Conservation (phyloP, 2,888 invertebrate genomes). For the Archaeoteleia sp. region DNA sequence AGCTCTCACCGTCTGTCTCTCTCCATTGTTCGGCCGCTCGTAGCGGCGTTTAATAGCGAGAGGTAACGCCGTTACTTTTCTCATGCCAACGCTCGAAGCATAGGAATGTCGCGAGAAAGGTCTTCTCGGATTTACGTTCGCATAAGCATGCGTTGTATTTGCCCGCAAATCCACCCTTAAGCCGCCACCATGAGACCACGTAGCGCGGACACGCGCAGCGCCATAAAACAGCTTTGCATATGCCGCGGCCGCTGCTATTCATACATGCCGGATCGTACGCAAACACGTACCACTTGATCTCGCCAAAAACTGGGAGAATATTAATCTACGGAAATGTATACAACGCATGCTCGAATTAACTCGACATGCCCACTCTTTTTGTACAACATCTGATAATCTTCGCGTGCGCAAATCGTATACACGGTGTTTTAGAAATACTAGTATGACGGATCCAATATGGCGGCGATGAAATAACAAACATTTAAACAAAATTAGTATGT, state of each 20-base stretch:
- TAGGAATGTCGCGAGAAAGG: constrained; percentile 55
- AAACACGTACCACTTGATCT: constrained; percentile 7
- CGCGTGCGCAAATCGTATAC: no score
- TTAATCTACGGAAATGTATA: constrained; percentile 32
- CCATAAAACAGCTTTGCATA: constrained; percentile 40
- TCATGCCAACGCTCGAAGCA: constrained; percentile 44
- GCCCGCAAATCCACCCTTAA: constrained; percentile 49
- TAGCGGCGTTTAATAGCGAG: constrained; percentile 55
- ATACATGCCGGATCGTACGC: constrained; percentile 4
- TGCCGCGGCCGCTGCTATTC: constrained; percentile 36
- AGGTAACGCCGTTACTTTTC: constrained; percentile 57
- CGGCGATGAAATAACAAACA: no score
- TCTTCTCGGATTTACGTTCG: constrained; percentile 59
- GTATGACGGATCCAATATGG: no score
- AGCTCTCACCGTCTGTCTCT: constrained; percentile 24
- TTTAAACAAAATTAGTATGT: no score
- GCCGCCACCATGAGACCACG: constrained; percentile 43
- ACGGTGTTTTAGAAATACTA: no score
- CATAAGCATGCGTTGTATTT: constrained; percentile 44
- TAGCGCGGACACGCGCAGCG: constrained; percentile 31
- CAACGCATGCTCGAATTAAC: constrained; percentile 43
- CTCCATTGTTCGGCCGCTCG: constrained; percentile 47
- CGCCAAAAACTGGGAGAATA: constrained; percentile 31
- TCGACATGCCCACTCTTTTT: constrained; percentile 28
- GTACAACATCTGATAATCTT: constrained; percentile 1